Evolutionary conservation across 2,113 vertebrate genomes (phyloP), one percentile per base, ranked within the genome.

Genomic region (Petaurus breviceps): DNA sequence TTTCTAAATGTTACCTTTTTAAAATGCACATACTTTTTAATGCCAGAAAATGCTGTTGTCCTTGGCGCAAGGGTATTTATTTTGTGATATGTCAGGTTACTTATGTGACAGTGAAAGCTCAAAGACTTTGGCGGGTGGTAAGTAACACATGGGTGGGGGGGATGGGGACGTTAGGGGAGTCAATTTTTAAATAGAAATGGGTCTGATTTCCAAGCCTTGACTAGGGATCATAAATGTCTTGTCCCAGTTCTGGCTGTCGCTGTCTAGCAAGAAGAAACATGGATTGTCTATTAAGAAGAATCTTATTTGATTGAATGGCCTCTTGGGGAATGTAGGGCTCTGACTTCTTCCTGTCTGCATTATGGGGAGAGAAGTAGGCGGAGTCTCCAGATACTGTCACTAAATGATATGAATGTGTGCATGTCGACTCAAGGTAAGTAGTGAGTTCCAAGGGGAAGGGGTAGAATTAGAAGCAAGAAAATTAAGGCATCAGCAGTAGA

Each of bases 1-100:
- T 84, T 84, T 84, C n/a, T 84, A 84, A 84, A 84, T 84, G 68
- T 43, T 84, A 84, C 68, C n/a, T 84, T 84, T 84, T 84, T 84
- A 84, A 84, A 84, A 84, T 84, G 68, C 68, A 84, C 68, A 84
- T 22, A 43, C n/a, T 84, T 84, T 84, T 84, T 23, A 37, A 22
- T 84, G 68, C n/a, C 68, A 84, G 68, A 84, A 84, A 84, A 84
- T 43, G 22, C 16, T 84, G n/a, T 84, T 84, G 68, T 84, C 68
- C 68, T 84, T 84, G 68, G n/a, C 68, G 22, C 68, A 84, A 84
- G 19, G 68, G 19, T 43, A 84, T 43, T 84, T 84, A 84, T 84
- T 84, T 43, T 84, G 68, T 43, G n/a, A 43, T 84, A 84, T 43
- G n/a, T 84, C n/a, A 43, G 23, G 68, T 84, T 43, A 84, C 68